Percentiles rank a stretch among this genome's conserved stretches.
phyloP scores from a whole-genome alignment of 2,113 vertebrate genomes.

The Saimiri boliviensis region DNA sequence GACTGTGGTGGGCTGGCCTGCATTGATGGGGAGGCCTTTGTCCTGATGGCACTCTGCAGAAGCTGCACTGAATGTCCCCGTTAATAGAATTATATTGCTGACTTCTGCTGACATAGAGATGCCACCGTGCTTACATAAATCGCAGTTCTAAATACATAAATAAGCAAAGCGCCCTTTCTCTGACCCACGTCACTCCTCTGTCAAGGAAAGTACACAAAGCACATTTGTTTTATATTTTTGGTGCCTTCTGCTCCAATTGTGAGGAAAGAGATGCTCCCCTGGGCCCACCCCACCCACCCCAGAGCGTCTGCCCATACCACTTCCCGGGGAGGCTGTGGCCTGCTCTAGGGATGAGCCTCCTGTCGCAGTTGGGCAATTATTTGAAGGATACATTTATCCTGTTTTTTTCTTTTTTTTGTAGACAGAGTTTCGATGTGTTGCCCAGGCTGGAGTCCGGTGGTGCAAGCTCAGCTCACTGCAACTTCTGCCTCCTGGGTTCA shows the following conservation, averaged over 20 bases:
- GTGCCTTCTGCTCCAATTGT: neutral
- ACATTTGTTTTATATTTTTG: neutral
- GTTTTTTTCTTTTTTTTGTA: neutral
- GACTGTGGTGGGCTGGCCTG: neutral
- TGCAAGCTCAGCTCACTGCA: no score
- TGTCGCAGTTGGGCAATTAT: neutral
- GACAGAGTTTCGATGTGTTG: no score
- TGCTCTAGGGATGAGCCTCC: neutral
- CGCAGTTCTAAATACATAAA: no score
- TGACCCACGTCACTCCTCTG: neutral
- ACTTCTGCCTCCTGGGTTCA: no score
- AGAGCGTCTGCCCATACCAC: neutral
- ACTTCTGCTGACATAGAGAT: neutral
- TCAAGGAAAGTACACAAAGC: neutral
- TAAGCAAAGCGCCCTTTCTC: neutral
- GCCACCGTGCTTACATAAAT: neutral
- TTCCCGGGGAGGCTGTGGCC: neutral
- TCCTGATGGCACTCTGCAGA: neutral
- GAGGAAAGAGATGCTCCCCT: neutral
- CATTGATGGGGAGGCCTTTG: neutral
- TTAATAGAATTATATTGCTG: neutral
- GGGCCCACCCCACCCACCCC: accelerated
- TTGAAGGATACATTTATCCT: neutral
- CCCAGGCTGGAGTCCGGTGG: no score
- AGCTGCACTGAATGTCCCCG: neutral